Evolutionary conservation across 2,797 vertebrate genomes (phyloP).

Genomic region (Halcyon leucocephala): DNA sequence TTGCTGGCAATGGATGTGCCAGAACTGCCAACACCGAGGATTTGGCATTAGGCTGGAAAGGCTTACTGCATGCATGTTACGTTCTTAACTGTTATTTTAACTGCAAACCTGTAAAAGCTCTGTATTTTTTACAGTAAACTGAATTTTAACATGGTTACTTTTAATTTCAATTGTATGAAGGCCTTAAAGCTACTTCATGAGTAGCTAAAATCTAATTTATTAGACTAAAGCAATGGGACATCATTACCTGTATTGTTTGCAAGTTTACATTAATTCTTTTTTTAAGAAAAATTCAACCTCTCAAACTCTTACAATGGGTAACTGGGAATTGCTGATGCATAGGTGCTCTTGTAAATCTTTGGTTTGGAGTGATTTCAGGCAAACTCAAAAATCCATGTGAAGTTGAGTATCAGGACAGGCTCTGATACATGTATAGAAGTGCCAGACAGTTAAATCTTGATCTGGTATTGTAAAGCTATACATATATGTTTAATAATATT

Average conservation of each 20-base stretch:
- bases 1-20: slow-evolving; percentile 72
- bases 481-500: slow-evolving; percentile 78
- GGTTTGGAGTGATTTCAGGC: slow-evolving; percentile 53
- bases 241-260: slow-evolving; percentile 68
- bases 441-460: slow-evolving; percentile 77
- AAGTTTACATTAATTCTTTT: slow-evolving; percentile 76
- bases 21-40: slow-evolving; percentile 60
- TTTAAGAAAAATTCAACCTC: slow-evolving; percentile 65
- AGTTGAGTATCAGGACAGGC: slow-evolving; percentile 78
- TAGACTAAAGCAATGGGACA: slow-evolving; percentile 68
- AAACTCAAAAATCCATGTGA: slow-evolving; percentile 51
- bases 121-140: slow-evolving; percentile 81
- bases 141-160: slow-evolving; percentile 80
- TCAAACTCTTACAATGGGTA: slow-evolving; percentile 39
- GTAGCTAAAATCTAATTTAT: slow-evolving; percentile 81
- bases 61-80: slow-evolving; percentile 74
- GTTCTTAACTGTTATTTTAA: slow-evolving; percentile 78
- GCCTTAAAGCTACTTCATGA: slow-evolving; percentile 81
- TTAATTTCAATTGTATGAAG: slow-evolving; percentile 79
- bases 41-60: slow-evolving; percentile 62
- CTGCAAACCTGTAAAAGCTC: slow-evolving; percentile 75
- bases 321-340: slow-evolving; percentile 43
- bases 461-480: slow-evolving; percentile 82
- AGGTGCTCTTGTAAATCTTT: slow-evolving; percentile 71
- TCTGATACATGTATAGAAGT: slow-evolving; percentile 74